Conservation (phyloP, 2,797 vertebrate genomes). For the Chelon auratus region DNA sequence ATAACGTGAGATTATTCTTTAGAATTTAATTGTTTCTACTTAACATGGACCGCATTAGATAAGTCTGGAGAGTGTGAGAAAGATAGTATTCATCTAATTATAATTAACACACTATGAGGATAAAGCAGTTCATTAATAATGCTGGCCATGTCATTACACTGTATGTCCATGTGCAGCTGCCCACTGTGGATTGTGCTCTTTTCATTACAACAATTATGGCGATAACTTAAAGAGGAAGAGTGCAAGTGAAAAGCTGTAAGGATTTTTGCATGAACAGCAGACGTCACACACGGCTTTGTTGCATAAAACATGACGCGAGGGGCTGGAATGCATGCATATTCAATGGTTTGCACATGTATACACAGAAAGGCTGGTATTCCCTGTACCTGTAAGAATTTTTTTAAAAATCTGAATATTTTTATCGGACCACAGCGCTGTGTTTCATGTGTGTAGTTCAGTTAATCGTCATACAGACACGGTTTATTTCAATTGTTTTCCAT, state of each 20-base stretch:
- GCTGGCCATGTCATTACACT: too few relatives aligned
- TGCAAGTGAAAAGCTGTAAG: constrained; percentile 21
- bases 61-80: not conserved
- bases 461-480: too few relatives aligned
- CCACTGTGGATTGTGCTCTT: not conserved
- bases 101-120: constrained; percentile 1
- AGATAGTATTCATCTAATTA: not conserved
- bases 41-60: not conserved
- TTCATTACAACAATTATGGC: constrained; percentile 32
- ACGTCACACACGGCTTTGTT: too few relatives aligned
- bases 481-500: too few relatives aligned
- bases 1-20: not conserved
- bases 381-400: too few relatives aligned
- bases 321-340: not conserved
- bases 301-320: not conserved
- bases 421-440: too few relatives aligned
- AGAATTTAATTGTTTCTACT: not conserved
- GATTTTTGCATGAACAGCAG: not conserved
- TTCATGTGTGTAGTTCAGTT: too few relatives aligned
- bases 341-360: too few relatives aligned
- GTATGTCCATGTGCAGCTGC: too few relatives aligned
- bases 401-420: too few relatives aligned
- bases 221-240: constrained; percentile 4
- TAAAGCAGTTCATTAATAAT: not conserved
- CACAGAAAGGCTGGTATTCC: too few relatives aligned